Evolutionary conservation across 2,113 vertebrate species (phyloP).

Genomic region (Clarias magur): DNA sequence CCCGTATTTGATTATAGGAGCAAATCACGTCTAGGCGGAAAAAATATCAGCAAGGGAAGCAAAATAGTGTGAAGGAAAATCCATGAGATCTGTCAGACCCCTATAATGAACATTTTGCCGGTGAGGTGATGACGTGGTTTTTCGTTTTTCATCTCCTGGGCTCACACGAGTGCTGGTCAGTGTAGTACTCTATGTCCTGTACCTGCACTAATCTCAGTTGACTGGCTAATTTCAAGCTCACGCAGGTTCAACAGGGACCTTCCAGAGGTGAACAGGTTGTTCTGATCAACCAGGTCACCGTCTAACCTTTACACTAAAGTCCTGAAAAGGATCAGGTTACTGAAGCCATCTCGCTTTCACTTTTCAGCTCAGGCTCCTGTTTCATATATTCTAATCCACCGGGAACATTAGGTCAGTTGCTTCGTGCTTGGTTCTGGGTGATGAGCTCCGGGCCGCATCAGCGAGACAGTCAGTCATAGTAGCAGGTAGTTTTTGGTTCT

Average conservation of each 20-base stretch:
- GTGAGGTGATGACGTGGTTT: not conserved
- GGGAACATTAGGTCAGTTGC: conserved; percentile 10
- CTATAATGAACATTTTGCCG: not conserved
- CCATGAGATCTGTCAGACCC: not conserved
- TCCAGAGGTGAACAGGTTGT: conserved; percentile 11
- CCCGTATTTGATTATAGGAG: not conserved
- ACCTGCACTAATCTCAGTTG: conserved; percentile 19
- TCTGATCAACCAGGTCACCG: conserved; percentile 2
- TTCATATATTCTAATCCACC: conserved; percentile 33
- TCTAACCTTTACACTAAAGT: conserved; percentile 36
- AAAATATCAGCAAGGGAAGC: not conserved
- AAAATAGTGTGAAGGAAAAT: not conserved
- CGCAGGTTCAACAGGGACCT: conserved; percentile 9
- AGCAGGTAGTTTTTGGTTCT: not conserved
- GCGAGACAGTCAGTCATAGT: not conserved
- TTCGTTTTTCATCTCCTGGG: not conserved
- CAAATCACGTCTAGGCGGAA: not conserved
- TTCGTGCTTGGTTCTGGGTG: not conserved
- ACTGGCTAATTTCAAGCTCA: conserved; percentile 19
- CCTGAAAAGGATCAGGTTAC: conserved; percentile 1
- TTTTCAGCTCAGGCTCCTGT: conserved; percentile 20
- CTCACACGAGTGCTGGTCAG: not conserved
- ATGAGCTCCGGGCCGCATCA: not conserved
- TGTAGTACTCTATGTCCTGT: conserved; percentile 19
- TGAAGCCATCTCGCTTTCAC: conserved; percentile 2